These are phyloP conservation scores for Alexandromys fortis DNA, from an alignment of 2,113 vertebrate species.

Conservation along the genomic window DNA sequence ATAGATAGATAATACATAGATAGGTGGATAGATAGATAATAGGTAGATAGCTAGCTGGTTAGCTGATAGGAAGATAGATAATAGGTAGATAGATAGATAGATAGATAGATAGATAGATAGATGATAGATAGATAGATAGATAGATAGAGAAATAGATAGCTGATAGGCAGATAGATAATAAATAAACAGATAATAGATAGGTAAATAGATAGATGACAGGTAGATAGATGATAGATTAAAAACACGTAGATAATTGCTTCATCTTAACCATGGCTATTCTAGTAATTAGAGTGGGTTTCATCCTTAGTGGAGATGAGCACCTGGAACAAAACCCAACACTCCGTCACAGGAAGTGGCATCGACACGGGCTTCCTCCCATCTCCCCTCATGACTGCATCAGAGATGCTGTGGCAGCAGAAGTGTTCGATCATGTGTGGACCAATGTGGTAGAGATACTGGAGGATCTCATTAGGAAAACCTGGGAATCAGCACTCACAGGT, in stretches of 20 bases:
- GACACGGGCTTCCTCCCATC: conserved; percentile 87
- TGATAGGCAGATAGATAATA: no score
- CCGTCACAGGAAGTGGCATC: conserved; percentile 72
- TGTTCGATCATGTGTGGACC: conserved; percentile 89
- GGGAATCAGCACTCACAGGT: conserved; percentile 86
- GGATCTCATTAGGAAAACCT: conserved; percentile 86
- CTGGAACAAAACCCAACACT: conserved; percentile 80
- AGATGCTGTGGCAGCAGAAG: conserved; percentile 87
- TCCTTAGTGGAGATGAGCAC: conserved; percentile 85
- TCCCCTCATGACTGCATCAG: conserved; percentile 90
- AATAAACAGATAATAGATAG: no score
- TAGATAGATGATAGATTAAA: not conserved
- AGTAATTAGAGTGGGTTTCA: conserved; percentile 70
- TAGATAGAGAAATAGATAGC: no score
- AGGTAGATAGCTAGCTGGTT: no score
- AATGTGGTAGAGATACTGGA: conserved; percentile 83
- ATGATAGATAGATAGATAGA: no score
- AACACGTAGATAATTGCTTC: not conserved
- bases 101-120: not conserved
- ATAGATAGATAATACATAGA: not conserved
- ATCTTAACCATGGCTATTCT: not conserved
- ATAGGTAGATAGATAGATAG: not conserved
- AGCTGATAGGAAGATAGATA: not conserved
- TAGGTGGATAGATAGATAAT: no score
- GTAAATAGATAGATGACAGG: no score